A percentile compares a stretch with the other conserved stretches of the same genome.
These are phyloP conservation scores for Junco hyemalis DNA, from an alignment of 2,113 vertebrate species.

Conservation along the genomic window DNA sequence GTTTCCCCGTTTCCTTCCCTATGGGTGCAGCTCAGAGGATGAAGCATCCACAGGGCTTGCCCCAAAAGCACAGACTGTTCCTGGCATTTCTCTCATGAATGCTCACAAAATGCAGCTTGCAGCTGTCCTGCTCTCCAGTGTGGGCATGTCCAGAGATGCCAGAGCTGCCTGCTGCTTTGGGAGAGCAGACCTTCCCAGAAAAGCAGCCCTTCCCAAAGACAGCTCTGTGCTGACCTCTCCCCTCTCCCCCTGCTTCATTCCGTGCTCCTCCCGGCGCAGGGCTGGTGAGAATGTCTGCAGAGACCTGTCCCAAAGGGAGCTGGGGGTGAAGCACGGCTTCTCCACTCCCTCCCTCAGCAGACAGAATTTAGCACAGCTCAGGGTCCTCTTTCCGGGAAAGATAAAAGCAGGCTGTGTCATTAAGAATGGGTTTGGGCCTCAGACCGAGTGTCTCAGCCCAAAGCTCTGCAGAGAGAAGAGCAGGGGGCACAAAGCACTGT, in stretches of 20 bases:
- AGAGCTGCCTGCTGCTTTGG: background rate
- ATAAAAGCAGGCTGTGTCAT: background rate
- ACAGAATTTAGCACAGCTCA: background rate
- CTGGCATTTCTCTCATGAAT: background rate
- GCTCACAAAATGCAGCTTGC: background rate
- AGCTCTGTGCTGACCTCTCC: background rate
- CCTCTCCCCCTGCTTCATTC: background rate
- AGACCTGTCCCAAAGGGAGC: background rate
- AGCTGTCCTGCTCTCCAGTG: background rate
- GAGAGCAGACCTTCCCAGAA: background rate
- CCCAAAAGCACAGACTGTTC: background rate
- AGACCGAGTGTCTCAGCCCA: background rate
- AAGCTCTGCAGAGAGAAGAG: background rate
- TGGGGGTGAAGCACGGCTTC: background rate
- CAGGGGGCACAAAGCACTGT: background rate
- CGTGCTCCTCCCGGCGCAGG: rapidly evolving
- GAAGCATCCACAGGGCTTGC: background rate
- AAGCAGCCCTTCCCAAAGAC: background rate
- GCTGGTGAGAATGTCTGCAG: background rate
- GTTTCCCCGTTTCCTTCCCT: background rate
- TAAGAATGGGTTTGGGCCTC: background rate
- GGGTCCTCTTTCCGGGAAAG: background rate
- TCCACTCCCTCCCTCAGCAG: background rate
- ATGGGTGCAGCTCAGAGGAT: background rate
- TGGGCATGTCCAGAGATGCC: background rate